A percentile compares a stretch with the other conserved stretches of the same genome.
These are phyloP conservation scores for Agrochola macilenta DNA, from an alignment of 2,888 invertebrate species.

Conservation along the genomic window DNA sequence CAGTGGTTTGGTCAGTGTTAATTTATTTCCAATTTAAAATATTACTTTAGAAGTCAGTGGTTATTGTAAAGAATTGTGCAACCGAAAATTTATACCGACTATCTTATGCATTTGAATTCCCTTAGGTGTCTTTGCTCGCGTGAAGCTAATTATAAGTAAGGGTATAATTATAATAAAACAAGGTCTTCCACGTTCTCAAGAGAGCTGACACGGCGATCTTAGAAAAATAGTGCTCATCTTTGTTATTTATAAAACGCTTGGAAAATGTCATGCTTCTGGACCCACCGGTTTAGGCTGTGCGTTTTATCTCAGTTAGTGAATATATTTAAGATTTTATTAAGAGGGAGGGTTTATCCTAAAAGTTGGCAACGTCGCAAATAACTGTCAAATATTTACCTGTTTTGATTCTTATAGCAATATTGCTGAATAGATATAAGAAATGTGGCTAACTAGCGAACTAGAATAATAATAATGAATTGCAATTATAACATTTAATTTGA, in stretches of 20 bases:
- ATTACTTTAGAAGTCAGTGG: not conserved
- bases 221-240: not conserved
- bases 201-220: not conserved
- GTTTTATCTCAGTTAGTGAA: not conserved
- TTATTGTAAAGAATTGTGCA: not conserved
- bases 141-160: not conserved
- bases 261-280: not conserved
- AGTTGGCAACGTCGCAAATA: too few species aligned
- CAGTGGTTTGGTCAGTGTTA: not conserved
- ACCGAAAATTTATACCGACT: too few species aligned
- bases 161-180: constrained; percentile 2
- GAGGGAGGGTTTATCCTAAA: too few species aligned
- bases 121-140: not conserved
- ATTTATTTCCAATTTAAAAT: not conserved
- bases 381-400: too few species aligned
- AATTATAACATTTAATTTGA: too few species aligned
- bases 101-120: not conserved
- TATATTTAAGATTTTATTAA: not conserved
- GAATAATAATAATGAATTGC: too few species aligned
- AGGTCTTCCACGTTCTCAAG: not conserved
- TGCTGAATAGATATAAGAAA: too few species aligned
- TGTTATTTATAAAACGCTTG: not conserved
- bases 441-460: too few species aligned
- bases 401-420: too few species aligned
- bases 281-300: not conserved